Base-by-base conservation (phyloP, 1,140 invertebrate genomes). In the Theocolax elegans region DNA sequence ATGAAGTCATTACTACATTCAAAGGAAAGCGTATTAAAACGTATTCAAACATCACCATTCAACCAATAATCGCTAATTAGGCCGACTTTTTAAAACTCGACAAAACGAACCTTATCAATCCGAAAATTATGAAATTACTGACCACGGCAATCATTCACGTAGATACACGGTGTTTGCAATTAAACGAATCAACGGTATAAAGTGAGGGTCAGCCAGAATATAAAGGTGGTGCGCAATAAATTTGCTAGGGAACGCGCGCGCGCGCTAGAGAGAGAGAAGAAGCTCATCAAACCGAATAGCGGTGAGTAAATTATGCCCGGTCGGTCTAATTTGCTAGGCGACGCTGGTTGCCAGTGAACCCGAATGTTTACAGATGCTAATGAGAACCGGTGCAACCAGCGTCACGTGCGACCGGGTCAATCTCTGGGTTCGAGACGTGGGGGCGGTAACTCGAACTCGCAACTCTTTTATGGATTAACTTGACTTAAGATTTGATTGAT, bases 291-390 rank as follows among this genome's bases (percentile, higher is more conserved):
- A 56, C n/a, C 29, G 53, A 56, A 21, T 17, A 19, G 29, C 17
- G 29, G 29, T 17, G 53, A 38, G 53, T 19, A 56, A 56, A 56
- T 56, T 56, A 38, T 38, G 29, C 53, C 17, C 4, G 31, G 31
- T 21, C 17, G 53, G 31, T 38, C 53, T 56, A 56, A 56, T 56
- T 56, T 56, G 31, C n/a, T 10, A 3, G 15, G 53, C 31, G 31
- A 2, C 9, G 31, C 17, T 3, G 2, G 29, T 21, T 29, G 29
- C n/a, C 46, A 44, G 25, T 9, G 19, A 6, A 38, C 15, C 53
- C 53, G 29, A 38, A 35, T 56, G 53, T 56, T 56, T 56, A 56
- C 53, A 21, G 29, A 56, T 56, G 29, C 53, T 56, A 56, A 56
- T 56, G 53, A 56, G 53, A 35, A 10, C 12, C 31, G n/a, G 10